A percentile compares a stretch with the other conserved stretches of the same genome.
phyloP scores from a whole-genome alignment of 2,888 invertebrate genomes.

The Leptarthrus brevirostris region DNA sequence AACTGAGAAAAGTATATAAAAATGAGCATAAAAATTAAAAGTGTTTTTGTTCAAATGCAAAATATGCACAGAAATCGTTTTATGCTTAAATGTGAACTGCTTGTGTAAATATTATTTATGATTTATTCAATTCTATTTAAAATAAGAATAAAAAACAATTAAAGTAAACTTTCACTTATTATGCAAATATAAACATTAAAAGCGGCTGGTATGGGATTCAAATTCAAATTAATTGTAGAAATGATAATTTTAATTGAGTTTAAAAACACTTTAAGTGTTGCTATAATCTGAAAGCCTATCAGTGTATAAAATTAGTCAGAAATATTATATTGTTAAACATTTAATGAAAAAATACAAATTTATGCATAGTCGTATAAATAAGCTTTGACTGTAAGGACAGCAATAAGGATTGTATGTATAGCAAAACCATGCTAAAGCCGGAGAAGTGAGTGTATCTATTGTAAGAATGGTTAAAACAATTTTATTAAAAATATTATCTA shows the following conservation, averaged over 20 bases:
- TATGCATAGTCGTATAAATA: no score
- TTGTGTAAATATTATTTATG: constrained; percentile 19
- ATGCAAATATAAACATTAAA: no score
- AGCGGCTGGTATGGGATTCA: constrained; percentile 50
- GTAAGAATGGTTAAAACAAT: constrained; percentile 31
- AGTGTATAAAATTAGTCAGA: no score
- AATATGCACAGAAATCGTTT: no score
- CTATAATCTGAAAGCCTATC: no score
- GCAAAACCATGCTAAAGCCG: constrained; percentile 25
- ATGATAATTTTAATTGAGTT: neutral
- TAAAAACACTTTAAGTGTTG: neutral
- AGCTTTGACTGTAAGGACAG: neutral
- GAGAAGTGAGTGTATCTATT: constrained; percentile 39
- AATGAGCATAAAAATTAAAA: constrained; percentile 40
- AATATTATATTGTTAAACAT: constrained; percentile 20
- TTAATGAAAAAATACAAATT: no score
- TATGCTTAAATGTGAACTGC: constrained; percentile 2
- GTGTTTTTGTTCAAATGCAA: constrained; percentile 23
- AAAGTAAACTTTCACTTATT: no score
- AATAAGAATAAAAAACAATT: constrained; percentile 5
- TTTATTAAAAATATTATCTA: neutral
- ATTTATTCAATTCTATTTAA: neutral
- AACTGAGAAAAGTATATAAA: constrained; percentile 54
- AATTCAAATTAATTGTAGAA: constrained; percentile 1
- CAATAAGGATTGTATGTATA: constrained; percentile 3